Evolutionary conservation across 2,888 invertebrate species (phyloP).

Genomic region (Cosmia trapezina): DNA sequence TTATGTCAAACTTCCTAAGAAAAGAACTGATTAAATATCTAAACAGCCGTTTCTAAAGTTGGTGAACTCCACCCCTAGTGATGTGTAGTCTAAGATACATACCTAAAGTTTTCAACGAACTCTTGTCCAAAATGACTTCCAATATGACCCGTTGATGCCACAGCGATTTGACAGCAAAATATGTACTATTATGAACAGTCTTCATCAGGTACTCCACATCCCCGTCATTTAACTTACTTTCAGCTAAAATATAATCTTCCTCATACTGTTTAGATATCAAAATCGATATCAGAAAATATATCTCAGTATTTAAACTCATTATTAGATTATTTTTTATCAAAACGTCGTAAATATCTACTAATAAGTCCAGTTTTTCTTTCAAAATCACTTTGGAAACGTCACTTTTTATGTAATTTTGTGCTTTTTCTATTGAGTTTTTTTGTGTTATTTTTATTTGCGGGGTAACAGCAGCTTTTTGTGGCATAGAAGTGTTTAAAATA

Average conservation of each 20-base stretch:
- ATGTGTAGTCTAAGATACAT: conserved; percentile 29
- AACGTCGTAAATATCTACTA: conserved; percentile 90
- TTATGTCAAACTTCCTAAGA: too few species aligned
- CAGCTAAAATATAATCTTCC: conserved; percentile 74
- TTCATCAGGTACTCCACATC: conserved; percentile 82
- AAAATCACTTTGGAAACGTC: conserved; percentile 85
- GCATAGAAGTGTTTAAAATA: conserved; percentile 77
- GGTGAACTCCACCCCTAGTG: too few species aligned
- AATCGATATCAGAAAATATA: conserved; percentile 93
- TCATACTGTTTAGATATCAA: conserved; percentile 88
- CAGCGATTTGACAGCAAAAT: conserved; percentile 93
- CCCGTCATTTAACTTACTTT: conserved; percentile 70
- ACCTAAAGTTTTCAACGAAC: conserved; percentile 90
- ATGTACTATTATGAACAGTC: conserved; percentile 93
- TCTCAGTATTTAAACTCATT: conserved; percentile 92
- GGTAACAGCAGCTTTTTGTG: conserved; percentile 71
- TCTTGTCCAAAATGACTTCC: conserved; percentile 90
- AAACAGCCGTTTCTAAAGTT: too few species aligned
- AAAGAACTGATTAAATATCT: too few species aligned
- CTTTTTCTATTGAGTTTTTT: conserved; percentile 74
- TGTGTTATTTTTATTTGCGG: conserved; percentile 82
- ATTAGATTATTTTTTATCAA: conserved; percentile 91
- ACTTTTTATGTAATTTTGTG: conserved; percentile 79
- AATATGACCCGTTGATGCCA: conserved; percentile 90
- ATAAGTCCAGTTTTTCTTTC: conserved; percentile 87